These are phyloP conservation scores for Caiman crocodilus DNA, from an alignment of 2,797 vertebrate genomes.

Conservation along the genomic window DNA sequence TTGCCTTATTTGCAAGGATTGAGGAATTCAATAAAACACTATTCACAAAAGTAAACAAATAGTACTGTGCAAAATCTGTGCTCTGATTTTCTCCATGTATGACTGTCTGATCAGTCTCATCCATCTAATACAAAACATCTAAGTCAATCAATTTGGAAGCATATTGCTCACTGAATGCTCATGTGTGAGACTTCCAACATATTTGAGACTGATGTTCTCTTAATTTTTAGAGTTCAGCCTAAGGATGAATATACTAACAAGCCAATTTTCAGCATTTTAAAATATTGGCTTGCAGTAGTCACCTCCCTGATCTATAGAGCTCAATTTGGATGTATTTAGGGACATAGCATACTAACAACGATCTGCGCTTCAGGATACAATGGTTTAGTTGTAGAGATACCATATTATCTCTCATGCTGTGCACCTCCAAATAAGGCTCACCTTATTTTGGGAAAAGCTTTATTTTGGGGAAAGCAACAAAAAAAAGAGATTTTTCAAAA, in stretches of 20 bases:
- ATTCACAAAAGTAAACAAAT: not conserved
- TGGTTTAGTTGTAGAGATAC: slow-evolving; percentile 42
- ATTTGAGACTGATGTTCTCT: not conserved
- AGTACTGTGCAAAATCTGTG: not conserved
- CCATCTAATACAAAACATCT: slow-evolving; percentile 7
- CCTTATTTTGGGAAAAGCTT: too few relatives aligned
- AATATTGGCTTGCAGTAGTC: not conserved
- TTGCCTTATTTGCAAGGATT: not conserved
- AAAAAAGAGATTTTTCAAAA: too few relatives aligned
- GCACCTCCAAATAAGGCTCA: too few relatives aligned
- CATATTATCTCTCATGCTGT: too few relatives aligned
- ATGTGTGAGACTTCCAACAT: not conserved
- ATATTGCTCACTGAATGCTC: slow-evolving; percentile 9
- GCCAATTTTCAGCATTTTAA: not conserved
- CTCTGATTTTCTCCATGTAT: not conserved
- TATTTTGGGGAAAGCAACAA: too few relatives aligned
- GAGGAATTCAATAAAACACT: not conserved
- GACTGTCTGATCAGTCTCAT: slow-evolving; percentile 6
- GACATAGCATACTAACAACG: accelerated
- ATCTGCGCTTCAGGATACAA: slow-evolving; percentile 1
- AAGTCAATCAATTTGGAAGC: slow-evolving; percentile 1
- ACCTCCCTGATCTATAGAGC: slow-evolving; percentile 15
- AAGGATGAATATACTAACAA: not conserved
- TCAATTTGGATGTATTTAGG: slow-evolving; percentile 30
- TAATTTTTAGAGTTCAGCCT: not conserved